Evolutionary conservation across 2,797 vertebrate genomes (phyloP).

Genomic region (Sebastiscus albofasciatus): DNA sequence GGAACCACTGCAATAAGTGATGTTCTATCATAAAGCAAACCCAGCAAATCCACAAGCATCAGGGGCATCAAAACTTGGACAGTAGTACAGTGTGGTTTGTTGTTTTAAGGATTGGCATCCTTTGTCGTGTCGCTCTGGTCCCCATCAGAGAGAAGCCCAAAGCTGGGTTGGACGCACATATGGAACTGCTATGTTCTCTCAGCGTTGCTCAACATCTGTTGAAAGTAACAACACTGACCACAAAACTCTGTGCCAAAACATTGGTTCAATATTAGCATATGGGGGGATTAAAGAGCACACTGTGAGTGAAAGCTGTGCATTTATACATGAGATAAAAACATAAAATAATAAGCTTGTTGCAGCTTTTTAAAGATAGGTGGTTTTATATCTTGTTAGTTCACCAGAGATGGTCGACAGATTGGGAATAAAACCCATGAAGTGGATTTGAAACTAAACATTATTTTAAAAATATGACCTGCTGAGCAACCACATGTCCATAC

Average conservation of each 20-base stretch:
- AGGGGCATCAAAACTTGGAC: slow-evolving; percentile 23
- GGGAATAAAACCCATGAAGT: neutral
- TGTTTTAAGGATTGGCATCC: slow-evolving; percentile 38
- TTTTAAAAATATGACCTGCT: slow-evolving; percentile 11
- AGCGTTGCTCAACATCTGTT: slow-evolving; percentile 71
- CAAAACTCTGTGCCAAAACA: slow-evolving; percentile 48
- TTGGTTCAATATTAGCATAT: slow-evolving; percentile 52
- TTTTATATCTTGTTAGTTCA: slow-evolving; percentile 7
- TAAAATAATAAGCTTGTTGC: neutral
- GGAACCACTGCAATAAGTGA: neutral
- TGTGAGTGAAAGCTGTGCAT: neutral
- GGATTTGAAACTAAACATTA: slow-evolving; percentile 14
- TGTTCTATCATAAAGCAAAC: slow-evolving; percentile 3
- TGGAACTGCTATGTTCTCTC: slow-evolving; percentile 49
- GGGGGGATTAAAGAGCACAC: slow-evolving; percentile 15
- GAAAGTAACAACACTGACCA: slow-evolving; percentile 62
- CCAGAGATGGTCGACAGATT: neutral
- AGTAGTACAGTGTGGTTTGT: slow-evolving; percentile 31
- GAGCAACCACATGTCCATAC: slow-evolving; percentile 13
- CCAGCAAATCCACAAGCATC: neutral
- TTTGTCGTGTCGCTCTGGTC: slow-evolving; percentile 46
- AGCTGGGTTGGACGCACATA: slow-evolving; percentile 40
- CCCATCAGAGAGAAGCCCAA: slow-evolving; percentile 36
- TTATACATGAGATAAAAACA: slow-evolving; percentile 14
- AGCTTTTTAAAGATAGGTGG: neutral